Evolutionary conservation across 2,113 vertebrate species (phyloP).

Genomic region (Bombycilla garrulus): DNA sequence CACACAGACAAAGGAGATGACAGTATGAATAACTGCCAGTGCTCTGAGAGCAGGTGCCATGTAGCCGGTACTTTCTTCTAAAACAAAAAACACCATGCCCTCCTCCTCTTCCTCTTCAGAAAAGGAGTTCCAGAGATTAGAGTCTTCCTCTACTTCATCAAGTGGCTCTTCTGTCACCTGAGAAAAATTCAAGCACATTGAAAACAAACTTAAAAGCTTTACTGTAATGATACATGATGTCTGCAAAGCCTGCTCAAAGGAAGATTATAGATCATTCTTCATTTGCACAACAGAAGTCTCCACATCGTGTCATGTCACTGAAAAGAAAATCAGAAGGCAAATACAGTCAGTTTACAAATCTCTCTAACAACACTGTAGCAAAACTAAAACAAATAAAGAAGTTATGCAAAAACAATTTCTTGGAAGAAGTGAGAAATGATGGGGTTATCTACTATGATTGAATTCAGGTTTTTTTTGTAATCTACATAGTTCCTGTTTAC

Average conservation of each 20-base stretch:
- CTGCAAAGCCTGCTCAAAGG: not conserved
- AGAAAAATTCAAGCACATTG: not conserved
- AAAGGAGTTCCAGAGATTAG: constrained; percentile 87
- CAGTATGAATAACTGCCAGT: constrained; percentile 89
- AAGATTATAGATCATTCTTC: not conserved
- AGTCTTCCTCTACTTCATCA: constrained; percentile 80
- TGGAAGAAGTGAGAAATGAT: not conserved
- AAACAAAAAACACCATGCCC: constrained; percentile 89
- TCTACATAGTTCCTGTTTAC: not conserved
- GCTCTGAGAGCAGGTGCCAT: constrained; percentile 93
- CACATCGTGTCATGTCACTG: not conserved
- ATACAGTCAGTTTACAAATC: not conserved
- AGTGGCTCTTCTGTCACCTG: constrained; percentile 94
- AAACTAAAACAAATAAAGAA: not conserved
- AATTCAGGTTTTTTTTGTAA: not conserved
- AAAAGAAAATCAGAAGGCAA: not conserved
- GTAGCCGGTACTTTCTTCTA: constrained; percentile 96
- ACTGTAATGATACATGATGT: not conserved
- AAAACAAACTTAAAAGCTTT: not conserved
- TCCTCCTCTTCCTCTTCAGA: constrained; percentile 87
- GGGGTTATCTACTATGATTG: not conserved
- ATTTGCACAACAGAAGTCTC: not conserved
- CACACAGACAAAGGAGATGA: constrained; percentile 96
- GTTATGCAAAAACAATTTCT: not conserved
- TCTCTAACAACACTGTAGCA: not conserved